Percentiles rank a stretch among this genome's conserved stretches.
Conservation (phyloP, 2,797 vertebrate genomes). For the Anas flavirostris region DNA sequence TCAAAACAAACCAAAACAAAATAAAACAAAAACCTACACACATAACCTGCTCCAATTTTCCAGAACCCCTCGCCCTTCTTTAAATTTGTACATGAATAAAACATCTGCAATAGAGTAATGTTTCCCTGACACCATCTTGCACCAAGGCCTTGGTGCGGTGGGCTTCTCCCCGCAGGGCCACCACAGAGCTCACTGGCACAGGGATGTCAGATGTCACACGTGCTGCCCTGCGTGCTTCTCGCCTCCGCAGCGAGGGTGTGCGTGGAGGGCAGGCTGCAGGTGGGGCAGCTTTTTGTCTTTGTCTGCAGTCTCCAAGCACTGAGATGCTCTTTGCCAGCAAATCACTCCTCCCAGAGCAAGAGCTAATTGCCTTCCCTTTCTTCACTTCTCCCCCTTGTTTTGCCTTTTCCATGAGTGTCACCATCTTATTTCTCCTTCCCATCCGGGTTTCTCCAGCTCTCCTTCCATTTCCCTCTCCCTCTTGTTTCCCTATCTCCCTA, state of each 20-base stretch:
- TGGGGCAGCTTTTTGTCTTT: neutral
- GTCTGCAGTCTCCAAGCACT: neutral
- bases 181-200: rapidly evolving
- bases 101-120: neutral
- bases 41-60: neutral
- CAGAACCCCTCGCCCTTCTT: neutral
- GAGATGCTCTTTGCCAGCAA: neutral
- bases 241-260: too few species aligned
- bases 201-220: too few species aligned
- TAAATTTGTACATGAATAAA: neutral
- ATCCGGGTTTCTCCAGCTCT: neutral
- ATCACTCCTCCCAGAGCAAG: too few species aligned
- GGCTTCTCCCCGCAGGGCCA: neutral
- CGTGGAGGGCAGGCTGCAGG: too few species aligned
- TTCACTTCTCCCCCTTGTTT: neutral
- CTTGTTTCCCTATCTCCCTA: neutral
- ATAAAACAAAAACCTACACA: too few species aligned
- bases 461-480: neutral
- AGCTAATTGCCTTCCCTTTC: too few species aligned
- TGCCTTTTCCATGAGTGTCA: neutral
- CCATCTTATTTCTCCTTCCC: neutral
- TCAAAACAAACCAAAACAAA: neutral
- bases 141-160: neutral
- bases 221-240: too few species aligned
- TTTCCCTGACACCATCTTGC: neutral